A percentile compares a stretch with the other conserved stretches of the same genome.
These are phyloP conservation scores for Pristionchus fissidentatus DNA, from an alignment of 2,888 invertebrate genomes.

Conservation along the genomic window DNA sequence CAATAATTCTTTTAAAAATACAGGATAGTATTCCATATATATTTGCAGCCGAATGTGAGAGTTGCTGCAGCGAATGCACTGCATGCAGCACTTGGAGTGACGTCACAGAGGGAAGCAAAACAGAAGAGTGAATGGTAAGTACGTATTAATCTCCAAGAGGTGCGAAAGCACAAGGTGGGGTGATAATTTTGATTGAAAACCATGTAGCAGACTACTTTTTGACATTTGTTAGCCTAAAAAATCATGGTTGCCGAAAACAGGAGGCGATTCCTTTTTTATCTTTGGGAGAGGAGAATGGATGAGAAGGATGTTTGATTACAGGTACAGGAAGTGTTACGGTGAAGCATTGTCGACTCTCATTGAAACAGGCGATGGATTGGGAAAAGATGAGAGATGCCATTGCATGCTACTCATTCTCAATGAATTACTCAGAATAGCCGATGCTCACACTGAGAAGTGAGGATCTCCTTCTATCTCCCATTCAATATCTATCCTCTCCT, in stretches of 20 bases:
- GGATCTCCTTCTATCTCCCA: not conserved
- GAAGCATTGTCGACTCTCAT: not conserved
- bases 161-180: no score
- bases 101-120: slow-evolving; percentile 93
- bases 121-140: slow-evolving; percentile 87
- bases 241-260: no score
- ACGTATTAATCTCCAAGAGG: no score
- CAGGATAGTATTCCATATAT: not conserved
- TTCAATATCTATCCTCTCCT: not conserved
- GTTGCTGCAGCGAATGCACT: slow-evolving; percentile 94
- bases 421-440: slow-evolving; percentile 85
- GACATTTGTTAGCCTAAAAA: no score
- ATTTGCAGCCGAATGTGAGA: slow-evolving; percentile 76
- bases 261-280: no score
- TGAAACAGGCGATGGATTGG: slow-evolving; percentile 32
- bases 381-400: slow-evolving; percentile 89
- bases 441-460: slow-evolving; percentile 63
- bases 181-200: no score
- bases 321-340: slow-evolving; percentile 6
- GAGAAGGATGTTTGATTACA: no score
- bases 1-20: not conserved
- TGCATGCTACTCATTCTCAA: slow-evolving; percentile 92
- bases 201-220: no score
- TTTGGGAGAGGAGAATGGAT: no score
- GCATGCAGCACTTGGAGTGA: slow-evolving; percentile 93